A percentile compares a stretch with the other conserved stretches of the same genome.
These are phyloP conservation scores for Tetragonula clypearis DNA, from an alignment of 1,140 invertebrate species.

Conservation along the genomic window DNA sequence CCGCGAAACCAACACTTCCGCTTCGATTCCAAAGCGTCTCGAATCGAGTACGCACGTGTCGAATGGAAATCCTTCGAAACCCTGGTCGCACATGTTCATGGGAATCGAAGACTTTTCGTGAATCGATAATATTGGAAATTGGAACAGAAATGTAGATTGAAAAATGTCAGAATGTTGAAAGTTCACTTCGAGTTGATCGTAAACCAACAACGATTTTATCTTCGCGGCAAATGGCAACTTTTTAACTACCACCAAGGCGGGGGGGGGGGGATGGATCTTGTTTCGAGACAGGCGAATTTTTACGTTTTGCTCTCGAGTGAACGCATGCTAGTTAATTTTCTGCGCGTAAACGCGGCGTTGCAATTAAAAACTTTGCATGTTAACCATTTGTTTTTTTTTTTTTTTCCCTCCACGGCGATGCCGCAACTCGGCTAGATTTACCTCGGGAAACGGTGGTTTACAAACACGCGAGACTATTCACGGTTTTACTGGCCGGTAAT, in stretches of 20 bases:
- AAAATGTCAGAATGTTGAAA: background rate
- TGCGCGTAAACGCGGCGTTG: background rate
- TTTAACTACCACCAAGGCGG: background rate
- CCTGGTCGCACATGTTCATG: background rate
- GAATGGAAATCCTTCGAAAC: background rate
- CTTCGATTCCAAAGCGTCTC: conserved; percentile 5
- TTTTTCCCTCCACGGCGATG: background rate
- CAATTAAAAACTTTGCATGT: conserved; percentile 10
- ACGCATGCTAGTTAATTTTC: conserved; percentile 11
- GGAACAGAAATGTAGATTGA: background rate
- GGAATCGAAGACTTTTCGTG: no score
- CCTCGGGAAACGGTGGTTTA: conserved; percentile 33
- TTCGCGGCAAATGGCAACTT: background rate
- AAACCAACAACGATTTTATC: background rate
- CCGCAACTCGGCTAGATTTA: conserved; percentile 8
- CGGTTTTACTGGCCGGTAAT: conserved; percentile 51
- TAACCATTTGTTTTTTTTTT: conserved; percentile 8
- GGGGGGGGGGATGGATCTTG: no score
- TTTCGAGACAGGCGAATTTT: background rate
- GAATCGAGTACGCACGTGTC: background rate
- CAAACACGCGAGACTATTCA: conserved; percentile 55
- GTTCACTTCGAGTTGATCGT: background rate
- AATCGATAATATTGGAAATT: no score
- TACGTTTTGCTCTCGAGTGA: background rate
- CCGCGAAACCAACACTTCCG: background rate